A percentile compares a stretch with the other conserved stretches of the same genome.
Conservation (phyloP, 2,113 vertebrate genomes). For the Cynoglossus semilaevis region DNA sequence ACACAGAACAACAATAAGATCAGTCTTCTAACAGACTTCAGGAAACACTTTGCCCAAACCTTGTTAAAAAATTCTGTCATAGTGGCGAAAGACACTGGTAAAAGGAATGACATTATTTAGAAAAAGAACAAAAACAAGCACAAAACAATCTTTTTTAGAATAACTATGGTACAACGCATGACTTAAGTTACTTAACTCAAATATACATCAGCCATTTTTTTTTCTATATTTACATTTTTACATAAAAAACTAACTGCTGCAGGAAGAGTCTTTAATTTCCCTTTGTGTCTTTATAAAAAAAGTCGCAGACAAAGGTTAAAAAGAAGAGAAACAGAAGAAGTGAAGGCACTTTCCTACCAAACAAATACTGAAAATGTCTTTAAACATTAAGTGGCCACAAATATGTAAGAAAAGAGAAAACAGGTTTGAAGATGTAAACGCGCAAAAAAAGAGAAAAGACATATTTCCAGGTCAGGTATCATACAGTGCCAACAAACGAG, state of each 20-base stretch:
- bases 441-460: constrained; percentile 1
- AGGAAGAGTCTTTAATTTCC: constrained; percentile 50
- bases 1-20: constrained; percentile 45
- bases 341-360: constrained; percentile 88
- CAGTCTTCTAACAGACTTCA: constrained; percentile 58
- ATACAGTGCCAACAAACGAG: constrained; percentile 12
- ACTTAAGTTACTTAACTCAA: constrained; percentile 95
- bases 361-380: constrained; percentile 74
- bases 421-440: constrained; percentile 58
- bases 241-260: constrained; percentile 67
- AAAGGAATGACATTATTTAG: constrained; percentile 83
- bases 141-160: constrained; percentile 55
- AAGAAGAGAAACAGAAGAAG: constrained; percentile 56
- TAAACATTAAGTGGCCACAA: constrained; percentile 38
- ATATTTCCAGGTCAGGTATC: constrained; percentile 32
- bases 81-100: constrained; percentile 68
- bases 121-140: constrained; percentile 63
- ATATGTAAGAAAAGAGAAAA: constrained; percentile 34
- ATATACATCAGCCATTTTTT: constrained; percentile 93
- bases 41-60: constrained; percentile 7
- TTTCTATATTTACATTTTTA: constrained; percentile 96
- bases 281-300: constrained; percentile 51
- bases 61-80: constrained; percentile 26
- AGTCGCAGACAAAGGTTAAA: not conserved
- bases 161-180: constrained; percentile 74